Base-by-base conservation (phyloP, 2,888 invertebrate species). In the Phorcus lineatus region DNA sequence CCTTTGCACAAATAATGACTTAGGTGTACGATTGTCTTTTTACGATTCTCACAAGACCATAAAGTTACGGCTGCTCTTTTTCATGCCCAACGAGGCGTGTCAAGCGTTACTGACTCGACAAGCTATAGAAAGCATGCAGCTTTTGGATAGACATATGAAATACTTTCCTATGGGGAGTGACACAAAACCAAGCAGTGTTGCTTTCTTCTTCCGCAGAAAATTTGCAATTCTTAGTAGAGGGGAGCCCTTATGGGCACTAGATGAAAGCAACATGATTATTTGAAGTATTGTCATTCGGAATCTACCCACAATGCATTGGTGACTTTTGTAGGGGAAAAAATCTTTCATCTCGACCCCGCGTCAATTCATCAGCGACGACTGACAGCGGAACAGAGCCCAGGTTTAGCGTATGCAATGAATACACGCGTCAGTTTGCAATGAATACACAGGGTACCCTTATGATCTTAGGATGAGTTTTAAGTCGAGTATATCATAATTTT, bases 31-130 rank as follows among this genome's bases (percentile, higher is more conserved):
- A 70, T 70, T 70, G 70, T 70, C 70, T 70, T 70, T 70, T 70
- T 70, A 70, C 70, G 70, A 70, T 70, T 70, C 70, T 24, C 36
- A 16, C 70, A 19, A 70, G 70, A n/a, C 70, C 70, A 70, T 70
- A 70, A 70, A 70, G 24, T 31, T n/a, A 19, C 40, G 40, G 70
- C 70, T 40, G 17, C 40, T 40, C 19, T 70, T n/a, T n/a, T 22
- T 16, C 40, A n/a, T 40, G 70, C 16, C 40, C 40, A 36, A 19
- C 40, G 36, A 70, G 24, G 40, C 70, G 40, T 31, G 19, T 70
- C 70, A n/a, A 70, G 11, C 70, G 2, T 16, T 9, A 70, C 70
- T 40, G 19, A 4, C 19, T 70, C 19, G 31, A 70, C 28, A 36
- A 19, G 24, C 31, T 7, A 36, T 31, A 70, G 70, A 70, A 70